Percentiles rank a stretch among this genome's conserved stretches.
phyloP scores from a whole-genome alignment of 2,113 vertebrate genomes.

The Seriola dumerili region DNA sequence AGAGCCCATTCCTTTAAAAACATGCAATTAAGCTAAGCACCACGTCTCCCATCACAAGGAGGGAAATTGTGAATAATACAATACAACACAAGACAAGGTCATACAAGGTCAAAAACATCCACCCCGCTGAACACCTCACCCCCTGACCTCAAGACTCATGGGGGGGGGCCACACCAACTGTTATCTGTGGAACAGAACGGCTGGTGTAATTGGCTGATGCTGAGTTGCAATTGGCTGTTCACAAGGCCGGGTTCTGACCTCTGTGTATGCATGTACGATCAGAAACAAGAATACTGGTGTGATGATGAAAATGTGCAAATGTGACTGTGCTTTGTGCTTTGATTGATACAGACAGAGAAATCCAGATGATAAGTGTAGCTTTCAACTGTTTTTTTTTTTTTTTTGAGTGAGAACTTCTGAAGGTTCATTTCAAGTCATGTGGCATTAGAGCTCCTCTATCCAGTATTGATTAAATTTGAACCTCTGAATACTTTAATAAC shows the following conservation, averaged over 20 bases:
- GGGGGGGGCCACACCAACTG: constrained; percentile 45
- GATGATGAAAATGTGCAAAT: constrained; percentile 3
- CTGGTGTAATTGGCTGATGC: constrained; percentile 15
- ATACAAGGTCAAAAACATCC: constrained; percentile 30
- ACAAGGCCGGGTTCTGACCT: constrained; percentile 35
- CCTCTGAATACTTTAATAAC: constrained; percentile 47
- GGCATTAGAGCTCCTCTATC: constrained; percentile 43
- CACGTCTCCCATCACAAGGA: not conserved
- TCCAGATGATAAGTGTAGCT: constrained; percentile 8
- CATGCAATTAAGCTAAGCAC: fast-evolving
- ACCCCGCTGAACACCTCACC: not conserved
- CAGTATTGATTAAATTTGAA: constrained; percentile 60
- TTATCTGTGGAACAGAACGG: constrained; percentile 37
- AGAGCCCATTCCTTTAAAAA: not conserved
- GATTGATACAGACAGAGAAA: not conserved
- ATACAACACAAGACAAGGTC: constrained; percentile 15
- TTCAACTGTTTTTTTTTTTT: constrained; percentile 14
- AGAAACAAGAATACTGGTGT: constrained; percentile 12
- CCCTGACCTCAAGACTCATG: constrained; percentile 20
- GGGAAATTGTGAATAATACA: constrained; percentile 1
- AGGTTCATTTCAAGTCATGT: constrained; percentile 34
- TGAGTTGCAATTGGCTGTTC: constrained; percentile 51
- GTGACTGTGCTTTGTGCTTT: constrained; percentile 11
- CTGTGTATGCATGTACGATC: not conserved
- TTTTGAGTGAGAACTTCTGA: constrained; percentile 7